These are phyloP conservation scores for Drosophila macrospina DNA, from an alignment of 2,888 invertebrate species.

Conservation along the genomic window DNA sequence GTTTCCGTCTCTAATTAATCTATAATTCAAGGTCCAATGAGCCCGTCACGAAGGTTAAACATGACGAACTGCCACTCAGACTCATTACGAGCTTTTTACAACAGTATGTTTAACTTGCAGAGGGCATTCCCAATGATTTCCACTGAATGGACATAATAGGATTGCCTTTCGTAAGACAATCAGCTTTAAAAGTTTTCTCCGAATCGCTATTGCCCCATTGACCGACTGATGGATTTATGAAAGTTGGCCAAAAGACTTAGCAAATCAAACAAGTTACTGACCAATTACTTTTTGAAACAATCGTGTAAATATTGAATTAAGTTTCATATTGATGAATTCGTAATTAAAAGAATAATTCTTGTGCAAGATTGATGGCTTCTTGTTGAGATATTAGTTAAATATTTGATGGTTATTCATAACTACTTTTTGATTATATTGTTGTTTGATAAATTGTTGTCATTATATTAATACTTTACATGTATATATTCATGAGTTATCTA, in stretches of 20 bases:
- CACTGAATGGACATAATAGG: constrained; percentile 8
- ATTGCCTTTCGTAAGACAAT: constrained; percentile 17
- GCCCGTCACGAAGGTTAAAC: constrained; percentile 72
- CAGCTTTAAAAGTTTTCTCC: constrained; percentile 20
- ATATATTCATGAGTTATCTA: background rate
- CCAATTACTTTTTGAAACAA: constrained; percentile 12
- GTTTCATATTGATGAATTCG: background rate
- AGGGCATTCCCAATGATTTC: constrained; percentile 19
- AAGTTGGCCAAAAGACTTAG: background rate
- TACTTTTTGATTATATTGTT: background rate
- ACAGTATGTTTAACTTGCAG: constrained; percentile 18
- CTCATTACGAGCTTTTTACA: constrained; percentile 24
- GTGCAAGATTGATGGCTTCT: background rate
- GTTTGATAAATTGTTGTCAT: background rate
- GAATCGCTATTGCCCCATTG: constrained; percentile 6
- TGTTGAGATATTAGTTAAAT: too few species aligned
- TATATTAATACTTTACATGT: background rate
- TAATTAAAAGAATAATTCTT: background rate
- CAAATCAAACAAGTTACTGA: constrained; percentile 28
- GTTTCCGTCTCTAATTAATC: constrained; percentile 76
- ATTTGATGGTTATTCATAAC: background rate
- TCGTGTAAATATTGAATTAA: constrained; percentile 1
- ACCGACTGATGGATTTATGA: constrained; percentile 4
- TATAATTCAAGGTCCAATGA: constrained; percentile 75
- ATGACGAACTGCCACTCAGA: constrained; percentile 45